Evolutionary conservation across 2,888 invertebrate genomes (phyloP).

Genomic region (Chloroclysta siterata): DNA sequence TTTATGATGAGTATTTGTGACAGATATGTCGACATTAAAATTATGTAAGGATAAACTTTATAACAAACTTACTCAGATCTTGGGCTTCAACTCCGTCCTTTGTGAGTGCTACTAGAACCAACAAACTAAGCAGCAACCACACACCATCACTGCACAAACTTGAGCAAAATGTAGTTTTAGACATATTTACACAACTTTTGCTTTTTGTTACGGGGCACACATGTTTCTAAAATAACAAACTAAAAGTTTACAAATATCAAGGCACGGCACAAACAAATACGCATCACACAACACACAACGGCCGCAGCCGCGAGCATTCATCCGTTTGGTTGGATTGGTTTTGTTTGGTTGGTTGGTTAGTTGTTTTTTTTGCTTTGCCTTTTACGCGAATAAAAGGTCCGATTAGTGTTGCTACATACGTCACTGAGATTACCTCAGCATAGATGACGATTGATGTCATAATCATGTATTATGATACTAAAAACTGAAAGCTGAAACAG

Average conservation of each 20-base stretch:
- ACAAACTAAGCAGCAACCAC: slow-evolving; percentile 68
- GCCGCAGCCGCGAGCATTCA: slow-evolving; percentile 25
- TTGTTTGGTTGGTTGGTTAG: slow-evolving; percentile 7
- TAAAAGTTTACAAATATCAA: slow-evolving; percentile 26
- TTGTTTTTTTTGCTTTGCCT: slow-evolving; percentile 2
- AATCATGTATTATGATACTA: too few relatives aligned
- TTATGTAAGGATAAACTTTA: neutral
- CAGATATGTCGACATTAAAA: neutral
- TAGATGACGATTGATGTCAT: too few relatives aligned
- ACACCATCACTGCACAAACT: slow-evolving; percentile 73
- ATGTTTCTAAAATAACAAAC: slow-evolving; percentile 35
- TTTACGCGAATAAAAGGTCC: neutral
- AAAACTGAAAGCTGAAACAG: too few relatives aligned
- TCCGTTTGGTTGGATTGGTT: slow-evolving; percentile 4
- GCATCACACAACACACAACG: slow-evolving; percentile 32
- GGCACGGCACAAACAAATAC: slow-evolving; percentile 32
- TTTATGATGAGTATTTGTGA: neutral
- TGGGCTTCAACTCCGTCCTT: slow-evolving; percentile 69
- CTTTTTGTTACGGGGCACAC: slow-evolving; percentile 28
- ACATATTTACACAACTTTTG: slow-evolving; percentile 48
- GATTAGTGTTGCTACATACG: neutral
- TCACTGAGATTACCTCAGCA: neutral
- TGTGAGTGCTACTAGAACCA: slow-evolving; percentile 71
- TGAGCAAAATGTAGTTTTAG: slow-evolving; percentile 54
- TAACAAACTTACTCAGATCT: slow-evolving; percentile 64